Evolutionary conservation across 2,797 vertebrate species (phyloP).

Genomic region (Alca torda): DNA sequence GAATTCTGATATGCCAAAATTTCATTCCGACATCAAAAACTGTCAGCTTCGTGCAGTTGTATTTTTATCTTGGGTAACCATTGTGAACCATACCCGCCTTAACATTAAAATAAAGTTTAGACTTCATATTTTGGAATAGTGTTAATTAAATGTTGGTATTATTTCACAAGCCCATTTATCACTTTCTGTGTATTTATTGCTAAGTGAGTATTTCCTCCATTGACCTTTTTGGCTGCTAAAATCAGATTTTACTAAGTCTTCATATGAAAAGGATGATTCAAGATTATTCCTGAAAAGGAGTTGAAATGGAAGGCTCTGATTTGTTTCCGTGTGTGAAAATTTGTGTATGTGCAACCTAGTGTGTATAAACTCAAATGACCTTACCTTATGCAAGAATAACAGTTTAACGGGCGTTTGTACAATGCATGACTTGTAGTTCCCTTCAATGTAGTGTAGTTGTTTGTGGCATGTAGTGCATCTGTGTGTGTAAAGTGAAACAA

Average conservation of each 20-base stretch:
- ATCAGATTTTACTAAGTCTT: neutral
- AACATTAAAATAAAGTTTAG: neutral
- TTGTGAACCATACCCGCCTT: neutral
- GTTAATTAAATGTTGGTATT: neutral
- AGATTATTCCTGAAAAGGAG: conserved; percentile 6
- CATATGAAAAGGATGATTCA: neutral
- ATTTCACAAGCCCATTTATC: neutral
- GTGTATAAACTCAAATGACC: neutral
- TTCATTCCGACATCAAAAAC: neutral
- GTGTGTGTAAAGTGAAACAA: neutral
- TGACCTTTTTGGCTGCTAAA: neutral
- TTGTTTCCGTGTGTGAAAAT: neutral
- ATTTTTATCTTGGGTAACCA: neutral
- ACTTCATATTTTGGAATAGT: neutral
- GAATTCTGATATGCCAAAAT: neutral
- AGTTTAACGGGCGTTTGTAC: neutral
- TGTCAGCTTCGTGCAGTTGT: neutral
- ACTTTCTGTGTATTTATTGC: neutral
- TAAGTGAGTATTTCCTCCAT: neutral
- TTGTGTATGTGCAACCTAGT: neutral
- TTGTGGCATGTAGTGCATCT: conserved; percentile 53
- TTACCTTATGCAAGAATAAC: neutral
- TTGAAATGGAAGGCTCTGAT: neutral
- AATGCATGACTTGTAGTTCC: conserved; percentile 21
- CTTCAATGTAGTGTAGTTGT: neutral